Conservation (phyloP, 2,797 vertebrate species). For the Clarias fuscus region DNA sequence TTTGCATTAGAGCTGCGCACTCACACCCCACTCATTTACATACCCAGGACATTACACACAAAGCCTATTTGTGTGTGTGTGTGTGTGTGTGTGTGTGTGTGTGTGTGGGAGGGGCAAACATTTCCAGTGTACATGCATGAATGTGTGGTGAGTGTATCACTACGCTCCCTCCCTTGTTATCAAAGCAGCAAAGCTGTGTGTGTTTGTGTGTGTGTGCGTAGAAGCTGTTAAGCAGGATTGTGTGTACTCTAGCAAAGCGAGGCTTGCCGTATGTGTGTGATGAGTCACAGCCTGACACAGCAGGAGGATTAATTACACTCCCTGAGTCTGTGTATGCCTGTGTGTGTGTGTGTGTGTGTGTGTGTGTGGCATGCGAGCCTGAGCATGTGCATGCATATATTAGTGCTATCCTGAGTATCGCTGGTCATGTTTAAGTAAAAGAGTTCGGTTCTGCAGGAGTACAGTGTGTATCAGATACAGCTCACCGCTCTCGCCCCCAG, state of each 20-base stretch:
- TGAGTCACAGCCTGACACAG: constrained; percentile 63
- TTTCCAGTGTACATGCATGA: constrained; percentile 13
- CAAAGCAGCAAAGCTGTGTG: constrained; percentile 14
- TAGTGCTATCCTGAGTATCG: constrained; percentile 41
- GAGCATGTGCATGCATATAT: constrained; percentile 27
- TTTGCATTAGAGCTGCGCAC: constrained; percentile 54
- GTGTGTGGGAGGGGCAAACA: constrained; percentile 18
- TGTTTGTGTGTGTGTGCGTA: constrained; percentile 39
- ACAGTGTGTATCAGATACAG: constrained; percentile 10
- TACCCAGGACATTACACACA: constrained; percentile 42
- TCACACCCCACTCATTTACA: constrained; percentile 54
- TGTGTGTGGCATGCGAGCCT: constrained; percentile 35
- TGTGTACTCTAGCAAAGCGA: constrained; percentile 56
- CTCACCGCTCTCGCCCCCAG: not conserved
- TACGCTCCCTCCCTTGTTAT: constrained; percentile 28
- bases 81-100: constrained; percentile 33
- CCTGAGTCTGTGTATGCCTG: constrained; percentile 39
- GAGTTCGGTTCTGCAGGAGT: constrained; percentile 37
- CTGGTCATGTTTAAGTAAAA: constrained; percentile 54
- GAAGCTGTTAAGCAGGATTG: constrained; percentile 46
- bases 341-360: constrained; percentile 41
- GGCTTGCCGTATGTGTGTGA: constrained; percentile 53
- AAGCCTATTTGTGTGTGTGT: constrained; percentile 46
- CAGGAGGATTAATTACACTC: constrained; percentile 57
- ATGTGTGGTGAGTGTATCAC: constrained; percentile 33